phyloP scores from a whole-genome alignment of 2,113 vertebrate genomes.

The Camelus bactrianus region DNA sequence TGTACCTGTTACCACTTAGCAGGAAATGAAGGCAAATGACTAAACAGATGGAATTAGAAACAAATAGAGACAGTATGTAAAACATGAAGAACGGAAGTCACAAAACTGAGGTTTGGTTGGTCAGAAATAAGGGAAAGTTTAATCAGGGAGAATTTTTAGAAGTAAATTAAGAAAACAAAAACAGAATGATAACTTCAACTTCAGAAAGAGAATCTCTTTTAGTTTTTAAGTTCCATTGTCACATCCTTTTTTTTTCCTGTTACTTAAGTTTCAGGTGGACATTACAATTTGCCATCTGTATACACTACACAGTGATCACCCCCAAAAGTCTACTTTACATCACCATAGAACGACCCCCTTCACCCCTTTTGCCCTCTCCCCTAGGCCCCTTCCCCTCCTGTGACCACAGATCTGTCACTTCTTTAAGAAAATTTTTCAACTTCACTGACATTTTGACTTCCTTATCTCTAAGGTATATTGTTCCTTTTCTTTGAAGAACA shows the following conservation, averaged over 20 bases:
- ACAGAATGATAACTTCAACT: neutral
- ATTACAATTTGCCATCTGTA: neutral
- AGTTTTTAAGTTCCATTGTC: neutral
- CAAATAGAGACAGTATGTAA: neutral
- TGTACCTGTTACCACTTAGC: neutral
- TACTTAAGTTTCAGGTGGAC: neutral
- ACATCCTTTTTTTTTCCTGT: neutral
- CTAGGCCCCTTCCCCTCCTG: neutral
- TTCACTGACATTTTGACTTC: neutral
- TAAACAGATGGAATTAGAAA: neutral
- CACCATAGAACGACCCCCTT: neutral
- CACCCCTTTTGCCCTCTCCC: neutral
- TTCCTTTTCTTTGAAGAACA: constrained; percentile 6
- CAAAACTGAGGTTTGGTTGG: neutral
- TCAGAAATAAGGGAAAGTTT: neutral
- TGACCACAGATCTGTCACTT: neutral
- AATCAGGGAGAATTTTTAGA: constrained; percentile 13
- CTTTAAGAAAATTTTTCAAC: constrained; percentile 19
- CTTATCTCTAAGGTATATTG: neutral
- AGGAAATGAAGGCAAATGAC: neutral
- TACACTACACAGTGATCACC: neutral
- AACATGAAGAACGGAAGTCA: neutral
- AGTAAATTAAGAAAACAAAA: neutral
- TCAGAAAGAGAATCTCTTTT: neutral
- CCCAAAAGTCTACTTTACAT: neutral